Percentiles rank a stretch among this genome's conserved stretches.
phyloP scores from a whole-genome alignment of 1,140 invertebrate genomes.

The Drosophila ambigua region DNA sequence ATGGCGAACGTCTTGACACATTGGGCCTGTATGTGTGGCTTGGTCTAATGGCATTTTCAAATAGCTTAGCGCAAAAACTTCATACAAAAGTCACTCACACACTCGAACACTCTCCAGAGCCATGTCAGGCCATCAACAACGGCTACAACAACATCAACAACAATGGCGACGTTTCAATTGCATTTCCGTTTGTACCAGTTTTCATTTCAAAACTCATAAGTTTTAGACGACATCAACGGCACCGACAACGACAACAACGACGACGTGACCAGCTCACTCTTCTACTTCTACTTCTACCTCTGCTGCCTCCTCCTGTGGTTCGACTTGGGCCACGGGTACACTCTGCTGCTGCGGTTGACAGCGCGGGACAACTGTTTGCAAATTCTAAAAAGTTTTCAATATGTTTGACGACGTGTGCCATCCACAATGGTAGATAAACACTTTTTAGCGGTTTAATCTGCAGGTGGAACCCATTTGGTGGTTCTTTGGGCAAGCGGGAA shows the following conservation, averaged over 20 bases:
- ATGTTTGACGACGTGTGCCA: slow-evolving; percentile 64
- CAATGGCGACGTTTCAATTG: slow-evolving; percentile 81
- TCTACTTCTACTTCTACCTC: slow-evolving; percentile 9
- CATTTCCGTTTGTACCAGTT: slow-evolving; percentile 81
- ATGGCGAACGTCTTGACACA: slow-evolving; percentile 27
- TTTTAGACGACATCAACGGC: slow-evolving; percentile 68
- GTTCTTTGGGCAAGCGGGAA: slow-evolving; percentile 22
- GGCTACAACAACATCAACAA: slow-evolving; percentile 46
- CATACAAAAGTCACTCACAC: slow-evolving; percentile 56
- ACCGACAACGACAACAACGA: slow-evolving; percentile 23
- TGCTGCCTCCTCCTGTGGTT: slow-evolving; percentile 28
- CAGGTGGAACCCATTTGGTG: slow-evolving; percentile 27
- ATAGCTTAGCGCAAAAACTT: slow-evolving; percentile 77
- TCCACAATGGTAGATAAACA: slow-evolving; percentile 48
- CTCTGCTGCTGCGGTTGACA: slow-evolving; percentile 54
- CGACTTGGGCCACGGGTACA: slow-evolving; percentile 27
- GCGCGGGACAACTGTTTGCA: slow-evolving; percentile 74
- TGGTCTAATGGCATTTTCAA: slow-evolving; percentile 78
- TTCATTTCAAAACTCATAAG: slow-evolving; percentile 83
- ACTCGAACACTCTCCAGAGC: slow-evolving; percentile 30
- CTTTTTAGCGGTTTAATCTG: slow-evolving; percentile 38
- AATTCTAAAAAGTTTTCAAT: slow-evolving; percentile 80
- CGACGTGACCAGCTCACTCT: slow-evolving; percentile 70
- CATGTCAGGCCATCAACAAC: slow-evolving; percentile 53
- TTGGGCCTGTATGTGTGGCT: slow-evolving; percentile 52